Conservation (phyloP, 1,140 invertebrate genomes). For the Cyrtorhinus lividipennis region DNA sequence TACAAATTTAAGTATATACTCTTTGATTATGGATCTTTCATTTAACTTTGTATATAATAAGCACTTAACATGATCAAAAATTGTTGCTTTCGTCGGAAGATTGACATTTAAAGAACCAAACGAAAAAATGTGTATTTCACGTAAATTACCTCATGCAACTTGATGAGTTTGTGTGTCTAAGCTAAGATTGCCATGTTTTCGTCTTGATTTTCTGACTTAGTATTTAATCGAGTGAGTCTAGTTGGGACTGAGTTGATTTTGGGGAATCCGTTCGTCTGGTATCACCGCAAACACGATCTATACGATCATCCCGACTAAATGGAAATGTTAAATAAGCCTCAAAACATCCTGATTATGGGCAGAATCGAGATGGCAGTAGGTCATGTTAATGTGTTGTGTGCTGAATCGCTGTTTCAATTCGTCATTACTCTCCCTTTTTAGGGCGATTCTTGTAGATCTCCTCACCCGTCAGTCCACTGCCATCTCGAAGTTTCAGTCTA, state of each 20-base stretch:
- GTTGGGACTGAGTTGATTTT: not conserved
- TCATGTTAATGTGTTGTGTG: not conserved
- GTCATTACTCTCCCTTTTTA: too few relatives aligned
- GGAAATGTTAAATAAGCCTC: too few relatives aligned
- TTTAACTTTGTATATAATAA: not conserved
- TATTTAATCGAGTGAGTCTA: not conserved
- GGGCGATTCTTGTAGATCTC: too few relatives aligned
- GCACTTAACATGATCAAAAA: not conserved
- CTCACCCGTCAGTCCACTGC: too few relatives aligned
- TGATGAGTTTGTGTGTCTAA: not conserved
- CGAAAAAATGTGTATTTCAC: not conserved
- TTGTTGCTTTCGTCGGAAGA: not conserved
- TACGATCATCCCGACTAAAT: too few relatives aligned
- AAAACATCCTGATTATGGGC: too few relatives aligned
- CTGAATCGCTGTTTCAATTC: too few relatives aligned
- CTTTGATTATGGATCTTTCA: not conserved
- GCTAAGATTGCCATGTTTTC: not conserved
- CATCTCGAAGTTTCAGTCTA: not conserved
- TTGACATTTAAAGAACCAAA: not conserved
- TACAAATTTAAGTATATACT: not conserved
- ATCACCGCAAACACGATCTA: too few relatives aligned
- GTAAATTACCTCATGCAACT: not conserved
- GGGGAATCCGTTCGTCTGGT: not conserved
- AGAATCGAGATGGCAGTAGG: too few relatives aligned
- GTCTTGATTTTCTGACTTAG: not conserved